These are phyloP conservation scores for Helobdella robusta DNA, from an alignment of 2,888 invertebrate genomes.

Conservation along the genomic window DNA sequence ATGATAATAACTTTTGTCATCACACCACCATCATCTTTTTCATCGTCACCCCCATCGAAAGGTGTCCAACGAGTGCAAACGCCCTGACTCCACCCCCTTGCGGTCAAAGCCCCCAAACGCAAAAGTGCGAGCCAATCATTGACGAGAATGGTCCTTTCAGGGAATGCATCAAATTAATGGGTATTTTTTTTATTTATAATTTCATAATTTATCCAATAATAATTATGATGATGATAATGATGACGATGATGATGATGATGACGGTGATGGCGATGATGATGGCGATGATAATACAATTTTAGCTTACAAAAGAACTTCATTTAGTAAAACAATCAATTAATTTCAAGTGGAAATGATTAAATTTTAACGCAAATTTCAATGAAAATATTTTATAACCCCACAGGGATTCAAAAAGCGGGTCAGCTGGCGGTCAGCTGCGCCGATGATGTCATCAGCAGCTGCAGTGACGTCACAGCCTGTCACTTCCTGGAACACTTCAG, in stretches of 20 bases:
- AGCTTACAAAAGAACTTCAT: too few species aligned
- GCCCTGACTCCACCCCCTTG: neutral
- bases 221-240: neutral
- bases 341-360: too few species aligned
- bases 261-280: neutral
- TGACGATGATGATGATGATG: neutral
- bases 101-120: neutral
- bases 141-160: conserved; percentile 5
- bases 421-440: neutral
- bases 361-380: too few species aligned
- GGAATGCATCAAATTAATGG: neutral
- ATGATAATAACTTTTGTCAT: too few species aligned
- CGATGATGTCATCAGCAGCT: neutral
- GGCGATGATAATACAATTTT: neutral
- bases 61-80: too few species aligned
- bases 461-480: neutral
- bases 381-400: too few species aligned
- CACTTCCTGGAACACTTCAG: neutral
- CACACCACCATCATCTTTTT: too few species aligned
- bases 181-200: too few species aligned
- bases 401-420: neutral
- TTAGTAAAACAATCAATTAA: too few species aligned
- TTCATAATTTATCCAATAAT: too few species aligned
- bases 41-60: too few species aligned
- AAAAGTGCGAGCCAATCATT: neutral